Evolutionary conservation across 2,888 invertebrate genomes (phyloP).

Genomic region (Drosophila pseudotakahashii): DNA sequence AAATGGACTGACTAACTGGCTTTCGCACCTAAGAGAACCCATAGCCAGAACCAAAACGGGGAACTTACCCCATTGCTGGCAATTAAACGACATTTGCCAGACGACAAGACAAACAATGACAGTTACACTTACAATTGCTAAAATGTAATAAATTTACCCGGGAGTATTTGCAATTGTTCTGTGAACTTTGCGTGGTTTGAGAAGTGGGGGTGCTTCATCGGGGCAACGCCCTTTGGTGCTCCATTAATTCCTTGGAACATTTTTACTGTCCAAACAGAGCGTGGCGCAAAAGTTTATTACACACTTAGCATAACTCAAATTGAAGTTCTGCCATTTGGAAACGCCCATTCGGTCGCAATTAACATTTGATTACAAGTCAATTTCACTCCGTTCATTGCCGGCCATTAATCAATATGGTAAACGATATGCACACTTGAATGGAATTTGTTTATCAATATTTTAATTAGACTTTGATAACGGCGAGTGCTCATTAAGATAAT

Average conservation of each 20-base stretch:
- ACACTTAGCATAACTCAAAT: constrained; percentile 56
- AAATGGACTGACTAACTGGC: constrained; percentile 71
- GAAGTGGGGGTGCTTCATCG: constrained; percentile 16
- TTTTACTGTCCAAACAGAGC: constrained; percentile 58
- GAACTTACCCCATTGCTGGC: constrained; percentile 43
- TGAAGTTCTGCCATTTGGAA: constrained; percentile 34
- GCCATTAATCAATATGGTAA: constrained; percentile 31
- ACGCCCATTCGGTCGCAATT: constrained; percentile 9
- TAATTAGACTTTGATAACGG: constrained; percentile 53
- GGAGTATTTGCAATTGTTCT: constrained; percentile 32
- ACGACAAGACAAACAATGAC: constrained; percentile 78
- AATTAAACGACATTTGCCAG: constrained; percentile 77
- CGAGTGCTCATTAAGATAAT: constrained; percentile 41
- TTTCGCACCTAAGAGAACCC: constrained; percentile 57
- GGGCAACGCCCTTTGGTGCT: constrained; percentile 48
- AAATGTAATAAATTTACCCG: constrained; percentile 71
- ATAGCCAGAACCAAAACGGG: neutral
- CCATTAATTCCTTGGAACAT: constrained; percentile 56
- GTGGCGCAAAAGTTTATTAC: constrained; percentile 59
- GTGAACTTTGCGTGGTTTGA: constrained; percentile 11
- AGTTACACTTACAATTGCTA: constrained; percentile 79
- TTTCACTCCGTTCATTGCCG: constrained; percentile 4
- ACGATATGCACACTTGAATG: constrained; percentile 35
- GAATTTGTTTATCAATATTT: constrained; percentile 61
- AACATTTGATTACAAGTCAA: constrained; percentile 28